Evolutionary conservation across 2,888 invertebrate species (phyloP).

Genomic region (Mimumesa dahlbomi): DNA sequence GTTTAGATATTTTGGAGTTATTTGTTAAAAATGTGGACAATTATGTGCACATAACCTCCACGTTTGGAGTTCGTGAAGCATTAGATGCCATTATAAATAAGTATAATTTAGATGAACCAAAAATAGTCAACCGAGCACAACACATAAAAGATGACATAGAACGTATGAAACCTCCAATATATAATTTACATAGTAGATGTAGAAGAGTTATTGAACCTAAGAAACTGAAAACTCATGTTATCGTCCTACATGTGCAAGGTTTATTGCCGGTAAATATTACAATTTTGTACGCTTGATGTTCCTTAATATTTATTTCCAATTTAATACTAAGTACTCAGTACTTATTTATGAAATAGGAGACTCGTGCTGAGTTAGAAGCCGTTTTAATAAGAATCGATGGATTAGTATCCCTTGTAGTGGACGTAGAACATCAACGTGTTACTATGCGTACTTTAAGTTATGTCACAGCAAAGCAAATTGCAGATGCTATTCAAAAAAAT

Average conservation of each 20-base stretch:
- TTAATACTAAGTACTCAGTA: neutral
- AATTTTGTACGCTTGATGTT: neutral
- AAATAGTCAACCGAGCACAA: constrained; percentile 74
- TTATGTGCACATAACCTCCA: constrained; percentile 78
- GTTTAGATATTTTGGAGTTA: constrained; percentile 75
- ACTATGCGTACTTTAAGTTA: constrained; percentile 79
- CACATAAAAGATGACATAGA: constrained; percentile 77
- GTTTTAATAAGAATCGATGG: constrained; percentile 78
- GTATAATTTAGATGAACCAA: constrained; percentile 71
- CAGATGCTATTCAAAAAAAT: constrained; percentile 77
- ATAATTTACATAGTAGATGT: constrained; percentile 78
- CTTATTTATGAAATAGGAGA: constrained; percentile 69
- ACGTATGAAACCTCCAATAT: constrained; percentile 79
- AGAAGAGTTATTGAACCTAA: constrained; percentile 78
- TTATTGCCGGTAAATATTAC: constrained; percentile 71
- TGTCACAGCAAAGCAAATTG: constrained; percentile 78
- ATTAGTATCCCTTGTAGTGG: constrained; percentile 78
- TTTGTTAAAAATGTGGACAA: constrained; percentile 78
- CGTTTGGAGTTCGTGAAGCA: constrained; percentile 77
- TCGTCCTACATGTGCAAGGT: constrained; percentile 76
- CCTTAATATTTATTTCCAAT: neutral
- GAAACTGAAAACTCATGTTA: constrained; percentile 77
- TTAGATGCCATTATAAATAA: constrained; percentile 76
- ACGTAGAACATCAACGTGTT: constrained; percentile 79
- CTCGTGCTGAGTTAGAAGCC: constrained; percentile 77